Percentiles rank a stretch among this genome's conserved stretches.
Conservation (phyloP, 2,113 vertebrate species). For the Platycercus adscitus region DNA sequence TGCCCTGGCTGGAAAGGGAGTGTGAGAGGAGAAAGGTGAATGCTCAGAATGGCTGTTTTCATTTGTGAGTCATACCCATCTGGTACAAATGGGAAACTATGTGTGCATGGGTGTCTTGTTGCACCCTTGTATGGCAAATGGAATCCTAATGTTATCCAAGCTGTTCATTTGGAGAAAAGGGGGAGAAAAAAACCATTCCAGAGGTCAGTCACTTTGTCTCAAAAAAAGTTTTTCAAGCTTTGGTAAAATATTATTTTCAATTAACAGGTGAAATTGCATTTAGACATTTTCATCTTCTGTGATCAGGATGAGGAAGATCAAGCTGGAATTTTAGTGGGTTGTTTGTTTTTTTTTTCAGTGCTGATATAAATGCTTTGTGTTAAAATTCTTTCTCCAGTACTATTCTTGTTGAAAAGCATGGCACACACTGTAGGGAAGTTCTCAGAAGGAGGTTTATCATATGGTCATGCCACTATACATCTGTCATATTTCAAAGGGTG, state of each 20-base stretch:
- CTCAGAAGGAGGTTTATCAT: slow-evolving; percentile 23
- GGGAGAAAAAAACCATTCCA: neutral
- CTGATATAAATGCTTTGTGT: neutral
- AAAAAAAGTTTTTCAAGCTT: neutral
- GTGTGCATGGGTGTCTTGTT: slow-evolving; percentile 11
- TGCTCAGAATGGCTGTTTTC: neutral
- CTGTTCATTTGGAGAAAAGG: neutral
- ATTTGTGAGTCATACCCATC: neutral
- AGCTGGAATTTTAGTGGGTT: neutral
- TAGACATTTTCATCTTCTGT: neutral
- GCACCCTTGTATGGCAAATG: neutral
- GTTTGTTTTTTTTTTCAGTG: neutral
- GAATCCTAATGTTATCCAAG: neutral
- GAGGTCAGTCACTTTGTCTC: neutral
- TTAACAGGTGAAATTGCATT: neutral
- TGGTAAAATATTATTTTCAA: neutral
- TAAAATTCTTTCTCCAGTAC: neutral
- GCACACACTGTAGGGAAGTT: neutral
- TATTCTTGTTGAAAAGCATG: slow-evolving; percentile 15
- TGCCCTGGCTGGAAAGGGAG: neutral
- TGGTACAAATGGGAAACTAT: neutral
- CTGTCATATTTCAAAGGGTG: slow-evolving; percentile 52
- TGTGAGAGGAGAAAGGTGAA: neutral
- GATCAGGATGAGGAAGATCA: neutral
- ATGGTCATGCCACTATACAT: neutral